Base-by-base conservation (phyloP, 2,797 vertebrate species). In the Gallirallus australis region DNA sequence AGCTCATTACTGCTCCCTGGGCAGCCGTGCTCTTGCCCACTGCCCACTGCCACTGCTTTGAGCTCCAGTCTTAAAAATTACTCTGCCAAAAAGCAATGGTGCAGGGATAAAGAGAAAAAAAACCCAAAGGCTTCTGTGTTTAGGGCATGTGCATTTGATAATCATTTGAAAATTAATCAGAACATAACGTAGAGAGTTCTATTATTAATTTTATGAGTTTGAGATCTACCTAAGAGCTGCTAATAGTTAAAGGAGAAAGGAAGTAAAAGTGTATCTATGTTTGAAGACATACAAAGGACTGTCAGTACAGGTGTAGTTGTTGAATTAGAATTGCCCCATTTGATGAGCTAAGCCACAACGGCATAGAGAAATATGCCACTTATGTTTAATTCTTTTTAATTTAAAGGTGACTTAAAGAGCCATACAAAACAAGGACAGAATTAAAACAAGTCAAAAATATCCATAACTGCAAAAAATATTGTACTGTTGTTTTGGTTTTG, bases 1-100 rank as follows among this genome's bases (percentile, higher is more conserved):
- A 64, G 77, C 24, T 50, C n/a, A 2, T 25, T 24, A 4, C 9
- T 65, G 31, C 17, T 39, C 68, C 6, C 4, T 4, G 52, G 37
- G n/a, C 47, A 72, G 40, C n/a, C 2, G 2, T 1, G 5, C 39
- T 59, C 23, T 18, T 6, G 3, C 14, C 20, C 0, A 2, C 14
- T 72, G 73, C 61, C 8, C 37, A 37, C 37, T 37, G 37, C 37
- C 37, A 37, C 37, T 75, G 31, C 80, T 77, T 64, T 70, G 23
- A 53, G 40, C 16, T 65, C 1, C 2, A 35, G 9, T 23, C 84
- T 54, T 40, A 57, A 86, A 91, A 65, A n/a, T 33, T 8, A 63
- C 5, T 72, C 31, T 12, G 25, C 11, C 37, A 18, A 45, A 45
- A 72, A 72, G 3, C 15, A 64, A 13, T 1, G 2, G 3, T 30